Evolutionary conservation across 2,113 vertebrate genomes (phyloP), one percentile per base, ranked within the genome.

Genomic region (Zapornia atra): DNA sequence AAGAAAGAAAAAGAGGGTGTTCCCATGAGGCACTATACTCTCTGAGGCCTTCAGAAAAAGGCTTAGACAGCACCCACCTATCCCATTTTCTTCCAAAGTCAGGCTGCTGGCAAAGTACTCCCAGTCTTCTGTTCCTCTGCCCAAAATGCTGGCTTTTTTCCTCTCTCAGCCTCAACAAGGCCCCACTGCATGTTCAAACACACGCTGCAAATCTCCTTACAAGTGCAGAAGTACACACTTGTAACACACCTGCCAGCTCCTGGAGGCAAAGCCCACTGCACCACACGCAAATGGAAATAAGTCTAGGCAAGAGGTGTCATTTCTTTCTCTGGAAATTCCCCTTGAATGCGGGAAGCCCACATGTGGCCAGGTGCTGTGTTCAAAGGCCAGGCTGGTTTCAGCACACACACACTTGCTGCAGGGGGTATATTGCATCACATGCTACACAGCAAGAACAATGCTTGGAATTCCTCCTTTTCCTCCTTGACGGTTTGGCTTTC

Each of bases 321-420:
- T 69, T 26, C 33, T 44, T 40, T 15, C 59, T 59, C 31, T 46
- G 64, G 65, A 56, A 66, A 40, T 20, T 19, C 53, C 42, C 53
- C n/a, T 38, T 10, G 48, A 42, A 9, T 3, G 15, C 29, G 68
- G 68, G 50, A 33, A 26, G 7, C 42, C 70, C 53, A 11, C 33
- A 66, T 17, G 3, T 0, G 5, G 6, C 26, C 82, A 40, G 53
- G 3, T 2, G 17, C 19, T 24, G 10, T 0, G 4, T 48, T 65
- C 82, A 17, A 19, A 79, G 82, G 25, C 21, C 66, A 16, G 3
- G n/a, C 61, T 60, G 65, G 56, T 79, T 59, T 44, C 53, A 14
- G 69, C 4, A 18, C 21, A 12, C 1, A 15, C 25, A 33, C 82
- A 26, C 18, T 21, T 24, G 87, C 90, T 86, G 92, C 73, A 29